Evolutionary conservation across 2,888 invertebrate species (phyloP).

Genomic region (Unio delphinus): DNA sequence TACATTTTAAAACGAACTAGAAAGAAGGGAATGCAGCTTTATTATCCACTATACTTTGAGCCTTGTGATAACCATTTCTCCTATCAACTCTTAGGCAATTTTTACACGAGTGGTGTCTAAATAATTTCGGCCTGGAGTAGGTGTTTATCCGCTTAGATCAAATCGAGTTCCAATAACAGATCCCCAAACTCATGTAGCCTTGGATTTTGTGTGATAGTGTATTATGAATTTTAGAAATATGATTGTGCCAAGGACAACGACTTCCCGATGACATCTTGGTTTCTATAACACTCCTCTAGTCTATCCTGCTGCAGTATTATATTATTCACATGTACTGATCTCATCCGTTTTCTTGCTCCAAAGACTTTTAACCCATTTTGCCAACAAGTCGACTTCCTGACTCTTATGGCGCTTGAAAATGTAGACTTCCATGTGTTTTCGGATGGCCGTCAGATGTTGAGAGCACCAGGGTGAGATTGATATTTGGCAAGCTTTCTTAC

Average conservation of each 20-base stretch:
- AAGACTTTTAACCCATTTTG: conserved; percentile 17
- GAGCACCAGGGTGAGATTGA: background rate
- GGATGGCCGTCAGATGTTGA: background rate
- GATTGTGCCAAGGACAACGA: conserved; percentile 8
- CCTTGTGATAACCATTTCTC: conserved; percentile 16
- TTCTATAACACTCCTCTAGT: conserved; percentile 23
- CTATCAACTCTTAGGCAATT: conserved; percentile 13
- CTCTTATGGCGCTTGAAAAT: background rate
- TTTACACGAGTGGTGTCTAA: conserved; percentile 13
- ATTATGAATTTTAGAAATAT: conserved; percentile 4
- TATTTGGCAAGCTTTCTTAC: background rate
- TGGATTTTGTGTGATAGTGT: background rate
- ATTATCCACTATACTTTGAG: conserved; percentile 3
- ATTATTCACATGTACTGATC: conserved; percentile 9
- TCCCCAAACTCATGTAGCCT: conserved; percentile 8
- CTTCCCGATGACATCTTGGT: conserved; percentile 20
- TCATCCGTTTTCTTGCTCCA: conserved; percentile 15
- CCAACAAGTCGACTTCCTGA: conserved; percentile 18
- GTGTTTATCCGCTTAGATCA: conserved; percentile 4
- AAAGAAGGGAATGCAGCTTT: conserved; percentile 11
- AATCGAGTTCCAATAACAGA: conserved; percentile 6
- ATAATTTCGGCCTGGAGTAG: conserved; percentile 3
- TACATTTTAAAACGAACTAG: background rate
- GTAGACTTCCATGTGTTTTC: background rate
- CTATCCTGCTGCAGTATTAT: conserved; percentile 12